Base-by-base conservation (phyloP, 2,797 vertebrate genomes). In the Pogonophryne albipinna region DNA sequence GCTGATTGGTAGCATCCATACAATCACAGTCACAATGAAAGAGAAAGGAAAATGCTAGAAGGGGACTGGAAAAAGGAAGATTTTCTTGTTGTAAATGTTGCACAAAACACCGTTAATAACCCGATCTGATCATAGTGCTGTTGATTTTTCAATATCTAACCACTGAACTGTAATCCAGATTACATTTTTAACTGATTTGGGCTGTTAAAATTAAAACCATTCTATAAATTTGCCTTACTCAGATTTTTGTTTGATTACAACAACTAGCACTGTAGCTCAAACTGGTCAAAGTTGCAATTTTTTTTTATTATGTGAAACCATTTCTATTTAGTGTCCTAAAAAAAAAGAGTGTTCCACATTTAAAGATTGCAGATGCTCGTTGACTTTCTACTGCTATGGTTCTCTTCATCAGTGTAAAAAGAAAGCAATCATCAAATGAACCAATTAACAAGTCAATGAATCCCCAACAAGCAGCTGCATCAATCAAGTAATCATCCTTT, bases 381-480 rank as follows among this genome's bases (percentile, higher is more conserved):
- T 19, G 20, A 59, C n/a, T 57, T 42, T 41, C 20, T 41, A 8
- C 3, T 34, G 13, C 3, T 34, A 11, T 17, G 8, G 2, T 19
- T 60, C 19, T 58, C 23, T 11, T 20, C 17, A 52, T 38, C 41
- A 10, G 11, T 10, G 45, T 2, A 56, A 12, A 60, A 51, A 56
- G 10, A 61, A 38, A 19, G 13, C 65, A 76, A 51, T 71, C 69
- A 62, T n/a, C 44, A 73, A 63, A 59, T 27, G 55, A 62, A 45
- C 50, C 67, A 61, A 38, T 68, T 44, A 67, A 52, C 14, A 9
- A 19, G 9, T 17, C 56, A 57, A 15, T 38, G 58, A 31, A 73
- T 61, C 17, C 47, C n/a, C 44, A 66, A 53, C 27, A 51, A 57
- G 0, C 75, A 71, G 65, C 61, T 79, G 69, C 61, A 67, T 61